Base-by-base conservation (phyloP, 1,140 invertebrate species). In the Forficula auricularia region DNA sequence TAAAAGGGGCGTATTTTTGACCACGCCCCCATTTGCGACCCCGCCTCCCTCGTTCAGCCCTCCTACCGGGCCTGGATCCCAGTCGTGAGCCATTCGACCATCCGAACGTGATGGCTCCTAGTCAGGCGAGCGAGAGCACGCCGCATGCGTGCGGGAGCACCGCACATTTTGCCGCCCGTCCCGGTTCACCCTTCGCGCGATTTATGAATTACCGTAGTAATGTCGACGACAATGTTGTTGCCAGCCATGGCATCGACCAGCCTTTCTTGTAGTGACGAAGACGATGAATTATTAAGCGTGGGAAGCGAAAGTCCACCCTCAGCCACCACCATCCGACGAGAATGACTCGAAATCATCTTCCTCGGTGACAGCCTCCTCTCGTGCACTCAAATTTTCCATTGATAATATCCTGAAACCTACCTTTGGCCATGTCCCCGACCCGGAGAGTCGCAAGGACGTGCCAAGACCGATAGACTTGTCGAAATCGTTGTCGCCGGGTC, bases 331-430 rank as follows among this genome's bases (percentile, higher is more conserved):
- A 36, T 57, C 59, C n/a, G n/a, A n/a, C n/a, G n/a, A n/a, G n/a
- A n/a, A n/a, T n/a, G n/a, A n/a, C n/a, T n/a, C n/a, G n/a, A n/a
- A n/a, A 2, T 53, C 60, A 0, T 59, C 58, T n/a, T 59, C 58
- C 1, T 60, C 37, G 57, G 52, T 20, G 60, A 59, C 19, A 64
- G 66, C 36, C 63, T 67, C 38, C 64, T 66, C 40, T 59, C 66
- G n/a, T 61, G 63, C 2, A 75, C 59, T 90, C 1, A 89, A 88
- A 52, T 91, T 91, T 63, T 89, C 84, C 49, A 91, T 91, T 61
- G 85, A 89, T 54, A 89, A 89, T 63, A 91, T 91, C 43, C 61
- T 91, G 6, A 85, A 87, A 57, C 84, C 84, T 0, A 83, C 88
- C 57, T 91, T 91, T 49, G 86, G 86, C 0, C 4, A 27, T 67